Percentiles rank a stretch among this genome's conserved stretches.
Evolutionary conservation across 1,140 invertebrate species (phyloP).

Genomic region (Cydia fagiglandana): DNA sequence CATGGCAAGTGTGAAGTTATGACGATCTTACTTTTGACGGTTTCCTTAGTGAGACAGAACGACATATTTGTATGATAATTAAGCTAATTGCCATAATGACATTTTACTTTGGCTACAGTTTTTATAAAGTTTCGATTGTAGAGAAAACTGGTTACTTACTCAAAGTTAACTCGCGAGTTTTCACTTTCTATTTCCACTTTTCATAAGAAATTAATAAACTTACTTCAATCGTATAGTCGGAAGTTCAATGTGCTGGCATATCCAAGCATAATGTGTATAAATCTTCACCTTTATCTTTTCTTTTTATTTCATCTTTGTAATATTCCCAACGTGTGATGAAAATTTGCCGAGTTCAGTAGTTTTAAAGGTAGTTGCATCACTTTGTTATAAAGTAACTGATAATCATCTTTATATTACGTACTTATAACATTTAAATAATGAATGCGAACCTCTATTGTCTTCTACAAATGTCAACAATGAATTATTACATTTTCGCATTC

Average conservation of each 20-base stretch:
- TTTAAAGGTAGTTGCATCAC: slow-evolving; percentile 4
- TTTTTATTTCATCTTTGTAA: neutral
- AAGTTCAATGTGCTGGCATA: too few relatives aligned
- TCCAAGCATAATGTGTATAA: too few relatives aligned
- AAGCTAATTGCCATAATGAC: neutral
- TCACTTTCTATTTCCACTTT: neutral
- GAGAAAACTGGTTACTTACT: neutral
- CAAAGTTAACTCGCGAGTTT: neutral
- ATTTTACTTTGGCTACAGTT: neutral
- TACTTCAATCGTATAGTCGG: too few relatives aligned
- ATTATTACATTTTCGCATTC: neutral
- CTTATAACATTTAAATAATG: slow-evolving; percentile 48
- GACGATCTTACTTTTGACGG: slow-evolving; percentile 18
- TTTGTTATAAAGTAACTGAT: neutral
- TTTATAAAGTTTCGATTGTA: neutral
- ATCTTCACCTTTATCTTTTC: too few relatives aligned
- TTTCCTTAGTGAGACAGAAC: neutral
- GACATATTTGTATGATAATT: neutral
- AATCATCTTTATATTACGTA: slow-evolving; percentile 31
- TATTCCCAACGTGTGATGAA: neutral
- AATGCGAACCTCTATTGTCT: slow-evolving; percentile 49
- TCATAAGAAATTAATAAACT: too few relatives aligned
- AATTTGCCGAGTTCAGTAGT: neutral
- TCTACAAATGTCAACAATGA: slow-evolving; percentile 11
- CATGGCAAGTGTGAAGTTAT: slow-evolving; percentile 8